phyloP scores from a whole-genome alignment of 2,797 vertebrate species.

The Harpagifer antarcticus region DNA sequence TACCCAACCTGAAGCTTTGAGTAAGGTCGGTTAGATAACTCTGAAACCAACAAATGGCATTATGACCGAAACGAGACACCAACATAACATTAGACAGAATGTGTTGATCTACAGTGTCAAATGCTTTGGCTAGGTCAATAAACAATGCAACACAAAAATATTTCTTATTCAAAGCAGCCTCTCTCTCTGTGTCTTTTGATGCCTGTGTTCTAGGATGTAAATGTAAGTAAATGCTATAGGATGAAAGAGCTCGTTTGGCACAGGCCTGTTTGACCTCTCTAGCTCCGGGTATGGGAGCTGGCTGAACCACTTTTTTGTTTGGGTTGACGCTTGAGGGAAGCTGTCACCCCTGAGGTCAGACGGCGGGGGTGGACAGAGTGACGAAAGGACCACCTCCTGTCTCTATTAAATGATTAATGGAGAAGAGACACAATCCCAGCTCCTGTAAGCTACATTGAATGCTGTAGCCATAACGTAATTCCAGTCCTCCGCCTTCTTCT shows the following conservation, averaged over 20 bases:
- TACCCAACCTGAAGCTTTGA: too few species aligned
- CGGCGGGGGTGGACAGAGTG: constrained; percentile 57
- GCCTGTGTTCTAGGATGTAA: constrained; percentile 40
- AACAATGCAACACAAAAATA: too few species aligned
- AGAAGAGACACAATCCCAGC: constrained; percentile 73
- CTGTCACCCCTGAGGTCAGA: constrained; percentile 72
- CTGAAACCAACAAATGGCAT: too few species aligned
- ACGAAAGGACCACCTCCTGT: constrained; percentile 76
- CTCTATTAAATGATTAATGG: constrained; percentile 80
- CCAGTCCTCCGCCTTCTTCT: constrained; percentile 23
- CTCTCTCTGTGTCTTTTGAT: constrained; percentile 46
- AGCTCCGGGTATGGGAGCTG: constrained; percentile 63
- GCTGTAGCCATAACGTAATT: constrained; percentile 46
- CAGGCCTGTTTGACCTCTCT: constrained; percentile 64
- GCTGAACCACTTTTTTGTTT: constrained; percentile 73
- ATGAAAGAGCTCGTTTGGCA: constrained; percentile 68
- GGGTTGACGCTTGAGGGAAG: constrained; percentile 71
- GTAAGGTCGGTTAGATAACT: too few species aligned
- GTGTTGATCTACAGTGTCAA: too few species aligned
- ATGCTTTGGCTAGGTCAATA: too few species aligned
- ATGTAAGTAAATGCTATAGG: constrained; percentile 52
- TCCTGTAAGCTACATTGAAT: constrained; percentile 66
- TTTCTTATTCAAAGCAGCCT: not conserved
- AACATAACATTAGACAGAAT: too few species aligned
- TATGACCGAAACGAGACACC: too few species aligned